Evolutionary conservation across 2,113 vertebrate species (phyloP), one percentile per base, ranked within the genome.

Genomic region (Pristiophorus japonicus): DNA sequence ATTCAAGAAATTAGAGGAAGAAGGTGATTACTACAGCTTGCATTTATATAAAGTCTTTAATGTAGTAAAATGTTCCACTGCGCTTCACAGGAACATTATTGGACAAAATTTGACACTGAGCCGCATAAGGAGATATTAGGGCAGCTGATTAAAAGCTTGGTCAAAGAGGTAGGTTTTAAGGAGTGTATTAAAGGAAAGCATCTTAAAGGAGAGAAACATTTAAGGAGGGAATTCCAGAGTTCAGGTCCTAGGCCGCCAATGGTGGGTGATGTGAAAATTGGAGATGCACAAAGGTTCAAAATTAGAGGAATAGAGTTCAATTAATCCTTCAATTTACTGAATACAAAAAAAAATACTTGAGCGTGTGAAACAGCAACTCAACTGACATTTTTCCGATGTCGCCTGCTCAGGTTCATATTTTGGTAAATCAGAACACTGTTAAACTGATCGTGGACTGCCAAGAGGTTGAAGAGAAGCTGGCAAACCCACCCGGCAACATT

Each of bases 371-470:
- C 1, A n/a, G 38, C 34, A 16, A 91, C 55, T n/a, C 34, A 38
- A 65, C 30, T 92, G 8, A 6, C 24, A 81, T 63, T 22, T 92
- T 92, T 62, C n/a, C 4, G n/a, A 62, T 63, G 62, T 92, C n/a
- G 38, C 88, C 34, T 96, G 96, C 96, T 95, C 96, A 99, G 99
- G 97, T 99, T 96, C 98, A 99, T 96, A 97, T 99, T 96, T 97
- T 99, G 97, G 98, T 99, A 66, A 99, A 99, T 27, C 96, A 99
- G 95, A 98, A 97, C 96, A 97, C 96, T 96, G 97, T 99, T 96
- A 99, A 98, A 96, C 97, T 99, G 97, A 98, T 99, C 96, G 94
- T 99, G 51, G 99, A 99, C 97, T 99, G 99, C 96, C 98, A 98
- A 96, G 98, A 98, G 96, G 98, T 98, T 96, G 96, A 97, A 11